Base-by-base conservation (phyloP, 2,797 vertebrate genomes). In the Gouania willdenowi region DNA sequence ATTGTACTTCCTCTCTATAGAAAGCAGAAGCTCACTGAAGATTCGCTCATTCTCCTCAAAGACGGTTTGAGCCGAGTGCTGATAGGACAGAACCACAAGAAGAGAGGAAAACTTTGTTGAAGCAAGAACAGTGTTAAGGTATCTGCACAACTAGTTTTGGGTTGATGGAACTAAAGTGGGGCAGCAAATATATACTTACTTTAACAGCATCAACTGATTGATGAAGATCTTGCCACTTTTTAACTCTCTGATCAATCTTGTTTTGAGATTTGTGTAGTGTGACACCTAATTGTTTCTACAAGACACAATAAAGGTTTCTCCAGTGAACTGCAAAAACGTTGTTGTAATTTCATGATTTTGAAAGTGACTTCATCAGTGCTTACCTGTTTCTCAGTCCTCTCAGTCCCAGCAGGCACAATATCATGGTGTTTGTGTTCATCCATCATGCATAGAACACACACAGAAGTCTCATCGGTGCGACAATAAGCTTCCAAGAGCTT, bases 401-500 rank as follows among this genome's bases (percentile, higher is more conserved):
- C 94, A 3, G 87, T 66, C 45, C 81, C 87, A 61, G 94, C 64
- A 0, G 88, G 64, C 20, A 38, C 74, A 0, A 87, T 87, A 34
- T 86, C 71, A 2, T 97, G 97, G 48, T 76, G 53, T 75, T 94
- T 94, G 79, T 91, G 88, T 72, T 98, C 93, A 0, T 76, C 83
- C 69, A 94, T 91, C 71, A 96, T 84, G 65, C 95, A 98, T 45
- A 94, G 43, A 24, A 93, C 91, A 27, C 96, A 98, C 74, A 98
- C 90, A 3, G 92, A 91, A 12, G 36, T 57, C 66, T 81, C 4
- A 32, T 98, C 94, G 0, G 85, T 70, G 2, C 76, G 66, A 70
- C 96, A 98, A 58, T 88, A 96, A 27, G 94, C 89, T 53, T 98
- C 96, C 58, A 95, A 81, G 47, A 98, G 78, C 56, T 93, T 92